Conservation (phyloP, 2,888 invertebrate genomes). For the Melanargia galathea region DNA sequence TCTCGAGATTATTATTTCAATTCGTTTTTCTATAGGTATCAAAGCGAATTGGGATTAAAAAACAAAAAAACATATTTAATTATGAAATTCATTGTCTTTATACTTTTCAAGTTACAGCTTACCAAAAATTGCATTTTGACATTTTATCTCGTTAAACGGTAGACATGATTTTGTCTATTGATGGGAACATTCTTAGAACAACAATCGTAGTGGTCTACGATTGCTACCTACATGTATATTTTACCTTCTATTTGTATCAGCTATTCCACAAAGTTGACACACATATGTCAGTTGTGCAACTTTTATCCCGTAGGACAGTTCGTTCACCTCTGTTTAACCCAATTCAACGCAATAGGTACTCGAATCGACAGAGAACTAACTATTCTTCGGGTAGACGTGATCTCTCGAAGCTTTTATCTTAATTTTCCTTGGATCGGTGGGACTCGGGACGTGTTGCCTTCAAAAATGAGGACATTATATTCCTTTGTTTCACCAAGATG, state of each 20-base stretch:
- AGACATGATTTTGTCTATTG: too few species aligned
- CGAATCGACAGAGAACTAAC: constrained; percentile 5
- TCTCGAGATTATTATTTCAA: too few species aligned
- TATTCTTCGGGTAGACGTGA: constrained; percentile 6
- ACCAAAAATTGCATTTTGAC: too few species aligned
- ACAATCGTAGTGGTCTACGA: too few species aligned
- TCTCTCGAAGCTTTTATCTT: constrained; percentile 28
- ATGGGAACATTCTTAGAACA: too few species aligned
- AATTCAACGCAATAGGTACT: constrained; percentile 10
- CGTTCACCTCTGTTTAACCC: constrained; percentile 18
- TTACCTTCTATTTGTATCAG: constrained; percentile 9
- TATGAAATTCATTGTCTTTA: too few species aligned
- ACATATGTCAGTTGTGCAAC: constrained; percentile 12
- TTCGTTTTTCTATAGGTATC: too few species aligned
- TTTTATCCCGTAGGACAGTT: constrained; percentile 7
- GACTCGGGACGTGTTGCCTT: constrained; percentile 25
- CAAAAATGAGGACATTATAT: constrained; percentile 31
- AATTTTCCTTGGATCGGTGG: constrained; percentile 28
- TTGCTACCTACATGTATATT: too few species aligned
- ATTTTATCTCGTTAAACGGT: too few species aligned
- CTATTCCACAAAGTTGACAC: constrained; percentile 7
- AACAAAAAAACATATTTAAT: too few species aligned
- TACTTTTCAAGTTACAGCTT: too few species aligned
- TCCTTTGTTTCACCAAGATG: constrained; percentile 48
- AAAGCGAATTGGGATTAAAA: too few species aligned